Conservation (phyloP, 2,113 vertebrate genomes). For the Picathartes gymnocephalus region DNA sequence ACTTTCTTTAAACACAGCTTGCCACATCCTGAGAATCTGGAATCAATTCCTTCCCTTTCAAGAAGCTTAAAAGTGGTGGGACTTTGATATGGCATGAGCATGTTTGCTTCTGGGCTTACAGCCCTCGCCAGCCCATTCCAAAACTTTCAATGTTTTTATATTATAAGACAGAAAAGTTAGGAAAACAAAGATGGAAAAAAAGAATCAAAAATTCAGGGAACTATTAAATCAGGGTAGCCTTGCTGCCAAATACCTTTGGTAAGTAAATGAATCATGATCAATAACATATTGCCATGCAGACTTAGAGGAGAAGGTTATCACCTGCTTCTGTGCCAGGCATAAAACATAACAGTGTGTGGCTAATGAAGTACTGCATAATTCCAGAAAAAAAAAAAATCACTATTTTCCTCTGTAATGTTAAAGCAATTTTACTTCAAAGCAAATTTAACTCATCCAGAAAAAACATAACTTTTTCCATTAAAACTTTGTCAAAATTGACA, state of each 20-base stretch:
- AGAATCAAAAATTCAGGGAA: slow-evolving; percentile 48
- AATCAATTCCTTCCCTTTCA: slow-evolving; percentile 63
- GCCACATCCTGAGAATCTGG: slow-evolving; percentile 73
- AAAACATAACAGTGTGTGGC: slow-evolving; percentile 1
- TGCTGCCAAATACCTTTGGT: slow-evolving; percentile 38
- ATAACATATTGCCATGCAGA: slow-evolving; percentile 31
- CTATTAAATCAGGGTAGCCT: slow-evolving; percentile 45
- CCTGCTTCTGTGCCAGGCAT: slow-evolving; percentile 29
- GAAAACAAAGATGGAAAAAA: slow-evolving; percentile 47
- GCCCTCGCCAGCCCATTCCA: slow-evolving; percentile 13
- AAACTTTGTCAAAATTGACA: background rate
- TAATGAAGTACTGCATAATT: background rate
- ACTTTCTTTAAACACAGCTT: slow-evolving; percentile 63
- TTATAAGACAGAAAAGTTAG: slow-evolving; percentile 57
- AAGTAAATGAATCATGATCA: slow-evolving; percentile 47
- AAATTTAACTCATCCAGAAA: slow-evolving; percentile 5
- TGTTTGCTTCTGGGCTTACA: slow-evolving; percentile 70
- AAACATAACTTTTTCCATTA: background rate
- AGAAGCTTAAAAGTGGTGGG: slow-evolving; percentile 54
- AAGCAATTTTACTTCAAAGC: slow-evolving; percentile 21
- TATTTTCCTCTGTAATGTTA: background rate
- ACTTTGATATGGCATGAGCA: slow-evolving; percentile 61
- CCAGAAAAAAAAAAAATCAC: background rate
- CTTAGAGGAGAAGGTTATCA: slow-evolving; percentile 34
- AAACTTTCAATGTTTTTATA: slow-evolving; percentile 45